phyloP scores from a whole-genome alignment of 2,113 vertebrate species.

The Steatornis caripensis region DNA sequence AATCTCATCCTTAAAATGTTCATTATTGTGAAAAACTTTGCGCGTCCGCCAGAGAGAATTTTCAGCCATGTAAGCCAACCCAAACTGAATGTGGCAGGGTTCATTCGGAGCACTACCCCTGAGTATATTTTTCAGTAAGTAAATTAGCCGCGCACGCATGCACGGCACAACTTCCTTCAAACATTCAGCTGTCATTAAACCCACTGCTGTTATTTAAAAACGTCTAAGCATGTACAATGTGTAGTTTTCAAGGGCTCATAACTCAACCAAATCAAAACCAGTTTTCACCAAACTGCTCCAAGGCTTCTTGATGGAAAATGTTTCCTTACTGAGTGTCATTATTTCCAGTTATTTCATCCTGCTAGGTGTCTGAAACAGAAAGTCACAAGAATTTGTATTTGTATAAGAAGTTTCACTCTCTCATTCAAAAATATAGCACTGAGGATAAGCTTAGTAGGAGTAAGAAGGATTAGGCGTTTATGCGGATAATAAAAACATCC shows the following conservation, averaged over 20 bases:
- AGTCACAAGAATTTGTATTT: slow-evolving; percentile 51
- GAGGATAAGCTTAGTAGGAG: slow-evolving; percentile 54
- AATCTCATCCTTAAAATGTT: not conserved
- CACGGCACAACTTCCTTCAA: slow-evolving; percentile 41
- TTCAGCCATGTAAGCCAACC: not conserved
- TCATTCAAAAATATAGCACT: slow-evolving; percentile 55
- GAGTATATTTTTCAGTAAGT: slow-evolving; percentile 56
- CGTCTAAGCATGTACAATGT: not conserved
- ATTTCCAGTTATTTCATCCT: slow-evolving; percentile 41
- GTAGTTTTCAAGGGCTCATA: slow-evolving; percentile 33
- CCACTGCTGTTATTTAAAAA: slow-evolving; percentile 16
- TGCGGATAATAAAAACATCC: slow-evolving; percentile 64
- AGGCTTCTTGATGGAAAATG: not conserved
- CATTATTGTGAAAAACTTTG: not conserved
- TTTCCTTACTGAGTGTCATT: slow-evolving; percentile 27
- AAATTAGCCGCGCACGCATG: slow-evolving; percentile 12
- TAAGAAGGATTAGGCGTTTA: slow-evolving; percentile 64
- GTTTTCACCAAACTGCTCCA: not conserved
- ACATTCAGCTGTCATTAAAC: slow-evolving; percentile 45
- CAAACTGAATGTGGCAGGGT: slow-evolving; percentile 41
- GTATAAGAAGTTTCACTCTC: slow-evolving; percentile 46
- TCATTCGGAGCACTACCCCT: slow-evolving; percentile 25
- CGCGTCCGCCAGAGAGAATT: not conserved
- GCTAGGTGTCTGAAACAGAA: slow-evolving; percentile 33
- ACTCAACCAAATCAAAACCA: slow-evolving; percentile 56